phyloP scores from a whole-genome alignment of 2,113 vertebrate genomes.

The Atlantisia rogersi region DNA sequence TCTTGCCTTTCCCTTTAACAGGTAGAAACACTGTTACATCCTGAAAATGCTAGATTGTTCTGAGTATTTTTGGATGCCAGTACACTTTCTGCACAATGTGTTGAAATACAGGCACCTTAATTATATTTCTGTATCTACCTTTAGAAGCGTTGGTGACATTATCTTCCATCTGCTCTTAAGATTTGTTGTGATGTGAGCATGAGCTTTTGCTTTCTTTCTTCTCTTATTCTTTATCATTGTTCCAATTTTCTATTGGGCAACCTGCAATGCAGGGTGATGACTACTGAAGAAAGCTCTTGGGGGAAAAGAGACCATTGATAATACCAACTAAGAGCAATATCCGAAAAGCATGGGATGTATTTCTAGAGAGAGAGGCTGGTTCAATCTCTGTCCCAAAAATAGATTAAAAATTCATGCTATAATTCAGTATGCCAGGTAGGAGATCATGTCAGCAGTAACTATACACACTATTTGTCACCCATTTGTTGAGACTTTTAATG shows the following conservation, averaged over 20 bases:
- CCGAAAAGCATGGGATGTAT: not conserved
- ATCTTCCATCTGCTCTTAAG: not conserved
- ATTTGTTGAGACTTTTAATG: not conserved
- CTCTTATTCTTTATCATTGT: not conserved
- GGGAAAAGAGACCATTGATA: not conserved
- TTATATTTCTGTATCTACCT: not conserved
- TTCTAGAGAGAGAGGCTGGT: not conserved
- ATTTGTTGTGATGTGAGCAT: not conserved
- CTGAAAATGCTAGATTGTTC: slow-evolving; percentile 21
- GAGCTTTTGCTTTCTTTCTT: not conserved
- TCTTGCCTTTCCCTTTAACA: slow-evolving; percentile 57
- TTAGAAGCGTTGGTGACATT: not conserved
- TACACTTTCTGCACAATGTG: not conserved
- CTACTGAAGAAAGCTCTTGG: not conserved
- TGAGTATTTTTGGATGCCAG: not conserved
- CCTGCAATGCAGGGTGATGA: not conserved
- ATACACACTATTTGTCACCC: not conserved
- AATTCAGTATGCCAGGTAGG: not conserved
- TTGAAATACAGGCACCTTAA: not conserved
- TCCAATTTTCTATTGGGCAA: not conserved
- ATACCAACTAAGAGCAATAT: not conserved
- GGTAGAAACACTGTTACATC: slow-evolving; percentile 43
- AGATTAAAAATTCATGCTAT: not conserved
- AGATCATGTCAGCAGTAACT: not conserved
- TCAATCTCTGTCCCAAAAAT: not conserved